Base-by-base conservation (phyloP, 2,113 vertebrate species). In the Spizaetus ornatus region DNA sequence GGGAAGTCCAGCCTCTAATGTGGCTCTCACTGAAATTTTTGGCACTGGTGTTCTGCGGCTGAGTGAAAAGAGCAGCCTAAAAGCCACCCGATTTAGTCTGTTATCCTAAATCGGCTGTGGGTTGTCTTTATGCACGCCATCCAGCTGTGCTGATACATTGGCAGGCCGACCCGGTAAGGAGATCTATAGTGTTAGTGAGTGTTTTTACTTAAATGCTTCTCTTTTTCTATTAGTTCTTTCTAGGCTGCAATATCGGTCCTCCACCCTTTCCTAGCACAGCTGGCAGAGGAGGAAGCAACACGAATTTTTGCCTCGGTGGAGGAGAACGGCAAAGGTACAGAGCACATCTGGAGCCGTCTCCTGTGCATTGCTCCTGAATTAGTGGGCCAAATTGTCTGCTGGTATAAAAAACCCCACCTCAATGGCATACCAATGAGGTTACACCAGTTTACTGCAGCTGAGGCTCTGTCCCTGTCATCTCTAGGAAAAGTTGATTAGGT, bases 401-500 rank as follows among this genome's bases (percentile, higher is more conserved):
- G 53, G 17, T 78, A 40, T 89, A 23, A 78, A 86, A 83, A 50
- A 82, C 3, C 5, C 21, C n/a, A 58, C 53, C 52, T 66, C 47
- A 45, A 22, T 56, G 55, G 38, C 85, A 93, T 78, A 85, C 45
- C 45, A 55, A 32, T 91, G 74, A 58, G 52, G 25, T 50, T 66
- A 82, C 52, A 69, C 43, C 22, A 23, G 61, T 73, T 76, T 87
- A 81, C 89, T 80, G 65, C 42, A 91, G 80, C 80, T 42, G 76
- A 72, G 92, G 61, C 34, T 83, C 34, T 74, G 66, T 86, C 67
- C 50, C 32, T 2, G 0, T 66, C 59, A 69, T 32, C 20, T 93
- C 91, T 84, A 95, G 58, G 93, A 95, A 94, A 97, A 95, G 93
- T 71, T 96, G 95, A 94, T 97, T 96, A 97, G 92, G 95, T 95